Evolutionary conservation across 1,140 invertebrate species (phyloP), one percentile per base, ranked within the genome.

Genomic region (Ericerus pela): DNA sequence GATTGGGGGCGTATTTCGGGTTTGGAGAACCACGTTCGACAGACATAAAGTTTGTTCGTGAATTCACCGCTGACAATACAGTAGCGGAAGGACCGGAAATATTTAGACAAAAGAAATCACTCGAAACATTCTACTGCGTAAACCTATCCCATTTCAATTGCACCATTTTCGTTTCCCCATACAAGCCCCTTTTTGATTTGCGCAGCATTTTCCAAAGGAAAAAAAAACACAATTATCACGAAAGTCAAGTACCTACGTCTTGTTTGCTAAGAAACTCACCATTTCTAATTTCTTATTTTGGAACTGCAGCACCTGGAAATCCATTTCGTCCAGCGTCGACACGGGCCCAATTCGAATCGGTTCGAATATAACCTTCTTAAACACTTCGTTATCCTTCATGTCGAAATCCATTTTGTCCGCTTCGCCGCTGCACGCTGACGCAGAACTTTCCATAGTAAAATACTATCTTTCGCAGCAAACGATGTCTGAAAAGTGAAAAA

Each of bases 241-340:
- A 38, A 6, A n/a, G n/a, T 33, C 30, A 33, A 33, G 30, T 75
- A 86, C 84, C n/a, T n/a, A n/a, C n/a, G n/a, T n/a, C n/a, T n/a
- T n/a, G n/a, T n/a, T n/a, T n/a, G n/a, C n/a, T n/a, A n/a, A n/a
- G n/a, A n/a, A n/a, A 79, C 96, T 89, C 26, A 85, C 41, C 41
- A 47, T 47, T 16, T 47, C 83, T 22, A 97, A 72, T 71, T 96
- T 96, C 70, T 93, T 94, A 67, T 97, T 96, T 73, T 97, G 93
- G 69, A 96, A 96, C 63, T 90, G 85, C n/a, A 97, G 70, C 51
- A 96, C 89, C 75, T 96, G 95, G 65, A 94, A 89, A 69, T 97
- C 93, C 81, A 97, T 88, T 72, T 96, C 93, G 69, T 96, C 93
- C 16, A 94, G 73, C 26, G 88, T 93, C 30, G 88, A 92, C 58